phyloP scores from a whole-genome alignment of 2,797 vertebrate species.

The Chloroceryle amazona region DNA sequence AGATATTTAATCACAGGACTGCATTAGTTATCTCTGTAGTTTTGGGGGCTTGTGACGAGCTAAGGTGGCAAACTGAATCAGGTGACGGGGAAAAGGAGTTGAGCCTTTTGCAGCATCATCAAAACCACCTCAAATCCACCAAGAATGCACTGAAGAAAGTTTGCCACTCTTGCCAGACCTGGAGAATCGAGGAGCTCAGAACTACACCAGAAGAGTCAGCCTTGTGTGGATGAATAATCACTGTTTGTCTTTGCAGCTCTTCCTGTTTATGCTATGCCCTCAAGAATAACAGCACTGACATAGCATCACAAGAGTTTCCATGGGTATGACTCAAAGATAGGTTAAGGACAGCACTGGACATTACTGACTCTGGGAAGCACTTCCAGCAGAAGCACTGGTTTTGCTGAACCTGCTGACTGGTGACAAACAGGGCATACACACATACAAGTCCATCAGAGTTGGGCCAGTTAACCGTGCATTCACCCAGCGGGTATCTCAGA shows the following conservation, averaged over 20 bases:
- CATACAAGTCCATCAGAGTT: neutral
- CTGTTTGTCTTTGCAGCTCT: neutral
- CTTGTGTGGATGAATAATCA: neutral
- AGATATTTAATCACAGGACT: neutral
- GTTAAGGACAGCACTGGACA: neutral
- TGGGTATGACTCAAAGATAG: neutral
- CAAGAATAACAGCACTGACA: neutral
- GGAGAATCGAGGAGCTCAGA: neutral
- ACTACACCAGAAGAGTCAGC: neutral
- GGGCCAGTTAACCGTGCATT: neutral
- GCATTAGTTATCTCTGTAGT: neutral
- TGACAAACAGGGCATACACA: neutral
- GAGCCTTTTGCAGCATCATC: neutral
- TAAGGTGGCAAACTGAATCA: neutral
- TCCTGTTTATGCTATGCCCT: neutral
- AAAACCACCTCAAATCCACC: neutral
- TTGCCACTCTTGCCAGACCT: neutral
- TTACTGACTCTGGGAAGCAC: neutral
- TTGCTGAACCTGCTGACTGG: neutral
- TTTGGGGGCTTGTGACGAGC: neutral
- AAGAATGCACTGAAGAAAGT: neutral
- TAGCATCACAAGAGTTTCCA: neutral
- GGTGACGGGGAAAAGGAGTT: neutral
- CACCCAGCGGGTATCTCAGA: neutral
- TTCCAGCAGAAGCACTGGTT: neutral